phyloP scores from a whole-genome alignment of 2,797 vertebrate genomes.

The Brachyalestes nurse region DNA sequence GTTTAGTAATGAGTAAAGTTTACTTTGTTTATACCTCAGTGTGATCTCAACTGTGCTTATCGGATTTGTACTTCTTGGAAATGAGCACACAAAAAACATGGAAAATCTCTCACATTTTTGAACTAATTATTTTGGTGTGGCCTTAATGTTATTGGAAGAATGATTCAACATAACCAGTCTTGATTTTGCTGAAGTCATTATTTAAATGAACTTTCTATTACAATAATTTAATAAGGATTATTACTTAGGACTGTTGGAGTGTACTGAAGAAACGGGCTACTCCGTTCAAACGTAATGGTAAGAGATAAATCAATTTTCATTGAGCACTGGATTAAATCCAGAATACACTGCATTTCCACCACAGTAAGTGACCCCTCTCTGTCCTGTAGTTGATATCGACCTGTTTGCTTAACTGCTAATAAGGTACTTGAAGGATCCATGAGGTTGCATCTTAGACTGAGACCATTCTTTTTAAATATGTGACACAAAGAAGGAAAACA shows the following conservation, averaged over 20 bases:
- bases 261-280: background rate
- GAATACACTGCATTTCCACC: conserved; percentile 3
- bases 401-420: conserved; percentile 21
- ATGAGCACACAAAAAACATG: no score
- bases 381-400: conserved; percentile 17
- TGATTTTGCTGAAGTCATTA: background rate
- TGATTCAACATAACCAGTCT: no score
- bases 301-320: conserved; percentile 19
- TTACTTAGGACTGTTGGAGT: background rate
- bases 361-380: conserved; percentile 6
- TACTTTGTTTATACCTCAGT: no score
- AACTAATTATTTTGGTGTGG: no score
- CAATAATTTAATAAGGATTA: background rate
- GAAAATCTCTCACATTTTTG: no score
- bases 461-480: conserved; percentile 2
- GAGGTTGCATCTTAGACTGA: conserved; percentile 3
- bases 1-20: no score
- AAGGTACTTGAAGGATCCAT: conserved; percentile 9
- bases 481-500: conserved; percentile 30
- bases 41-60: no score
- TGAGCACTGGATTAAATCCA: conserved; percentile 11
- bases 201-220: background rate
- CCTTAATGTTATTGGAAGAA: no score
- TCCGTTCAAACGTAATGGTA: background rate
- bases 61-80: no score